Conservation (phyloP, 2,113 vertebrate species). For the Glaucomys volans region DNA sequence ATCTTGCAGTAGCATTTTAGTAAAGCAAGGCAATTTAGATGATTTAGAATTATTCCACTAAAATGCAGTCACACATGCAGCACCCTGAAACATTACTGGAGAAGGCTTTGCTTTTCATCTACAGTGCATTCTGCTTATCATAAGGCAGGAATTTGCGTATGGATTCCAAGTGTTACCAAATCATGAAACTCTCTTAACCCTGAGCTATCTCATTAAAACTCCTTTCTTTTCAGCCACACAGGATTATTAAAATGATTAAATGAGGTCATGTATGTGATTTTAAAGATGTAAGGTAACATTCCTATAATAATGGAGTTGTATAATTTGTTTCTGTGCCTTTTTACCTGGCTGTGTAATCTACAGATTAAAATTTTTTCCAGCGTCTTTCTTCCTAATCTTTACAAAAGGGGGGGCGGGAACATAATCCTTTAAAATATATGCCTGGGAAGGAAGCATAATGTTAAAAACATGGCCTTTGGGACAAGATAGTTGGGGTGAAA, state of each 20-base stretch:
- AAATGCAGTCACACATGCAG: neutral
- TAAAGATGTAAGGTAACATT: neutral
- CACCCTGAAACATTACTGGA: neutral
- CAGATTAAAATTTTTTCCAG: neutral
- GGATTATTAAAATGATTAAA: conserved; percentile 15
- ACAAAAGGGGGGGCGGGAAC: neutral
- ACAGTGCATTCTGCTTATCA: neutral
- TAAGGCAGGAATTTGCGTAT: neutral
- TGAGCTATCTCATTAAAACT: conserved; percentile 38
- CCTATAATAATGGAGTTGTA: neutral
- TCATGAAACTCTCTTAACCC: neutral
- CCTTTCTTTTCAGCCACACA: neutral
- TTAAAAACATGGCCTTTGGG: neutral
- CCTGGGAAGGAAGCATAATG: neutral
- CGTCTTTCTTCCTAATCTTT: neutral
- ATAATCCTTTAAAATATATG: neutral
- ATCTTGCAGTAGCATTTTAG: neutral
- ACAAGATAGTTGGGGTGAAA: neutral
- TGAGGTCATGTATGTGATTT: conserved; percentile 30
- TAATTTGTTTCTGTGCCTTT: neutral
- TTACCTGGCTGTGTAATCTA: neutral
- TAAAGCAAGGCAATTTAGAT: neutral
- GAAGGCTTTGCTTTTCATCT: neutral
- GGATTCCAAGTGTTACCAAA: neutral
- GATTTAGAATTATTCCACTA: neutral